phyloP scores from a whole-genome alignment of 2,888 invertebrate genomes.

The Xanthia icteritia region DNA sequence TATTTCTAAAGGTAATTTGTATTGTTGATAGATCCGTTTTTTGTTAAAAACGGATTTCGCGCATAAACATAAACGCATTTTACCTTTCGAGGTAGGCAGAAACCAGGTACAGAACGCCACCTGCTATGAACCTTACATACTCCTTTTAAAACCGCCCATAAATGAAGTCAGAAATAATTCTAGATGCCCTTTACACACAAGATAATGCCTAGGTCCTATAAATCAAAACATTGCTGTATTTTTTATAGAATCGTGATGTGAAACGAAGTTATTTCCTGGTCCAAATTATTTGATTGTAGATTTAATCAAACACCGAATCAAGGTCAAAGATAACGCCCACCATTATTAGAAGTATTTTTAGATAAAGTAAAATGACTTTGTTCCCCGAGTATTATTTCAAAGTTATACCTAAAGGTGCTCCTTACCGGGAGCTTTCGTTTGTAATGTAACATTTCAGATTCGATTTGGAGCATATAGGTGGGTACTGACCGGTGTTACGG shows the following conservation, averaged over 20 bases:
- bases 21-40: not conserved
- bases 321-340: slow-evolving; percentile 29
- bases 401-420: too few species aligned
- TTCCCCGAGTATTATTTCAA: not conserved
- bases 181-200: not conserved
- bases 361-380: not conserved
- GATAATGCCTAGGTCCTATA: slow-evolving; percentile 8
- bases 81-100: not conserved
- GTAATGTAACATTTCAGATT: too few species aligned
- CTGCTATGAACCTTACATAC: too few species aligned
- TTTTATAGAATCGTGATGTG: slow-evolving; percentile 40
- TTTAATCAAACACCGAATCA: slow-evolving; percentile 26
- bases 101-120: not conserved
- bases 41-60: not conserved
- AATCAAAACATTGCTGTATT: slow-evolving; percentile 2
- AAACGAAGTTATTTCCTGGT: slow-evolving; percentile 38
- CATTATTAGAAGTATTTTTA: slow-evolving; percentile 2
- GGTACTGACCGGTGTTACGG: too few species aligned
- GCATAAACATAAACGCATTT: not conserved
- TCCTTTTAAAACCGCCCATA: not conserved
- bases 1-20: not conserved
- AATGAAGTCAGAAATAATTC: not conserved
- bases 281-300: slow-evolving; percentile 40
- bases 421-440: too few species aligned
- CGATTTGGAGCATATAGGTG: too few species aligned